Conservation (phyloP, 2,888 invertebrate genomes). For the Andrena minutula region DNA sequence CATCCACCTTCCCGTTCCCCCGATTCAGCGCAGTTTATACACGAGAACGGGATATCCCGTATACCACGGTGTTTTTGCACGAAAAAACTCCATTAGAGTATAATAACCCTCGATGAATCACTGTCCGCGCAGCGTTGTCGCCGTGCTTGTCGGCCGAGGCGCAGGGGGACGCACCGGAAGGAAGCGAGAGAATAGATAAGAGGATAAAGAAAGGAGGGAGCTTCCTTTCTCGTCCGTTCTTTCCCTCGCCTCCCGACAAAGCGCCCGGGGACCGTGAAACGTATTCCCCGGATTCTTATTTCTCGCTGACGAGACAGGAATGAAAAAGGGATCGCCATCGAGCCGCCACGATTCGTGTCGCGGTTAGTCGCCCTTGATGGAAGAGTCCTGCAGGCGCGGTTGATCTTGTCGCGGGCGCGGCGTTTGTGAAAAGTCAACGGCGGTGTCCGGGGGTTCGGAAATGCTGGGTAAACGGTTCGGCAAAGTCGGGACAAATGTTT, state of each 20-base stretch:
- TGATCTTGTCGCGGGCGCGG: not conserved
- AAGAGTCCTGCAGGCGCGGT: not conserved
- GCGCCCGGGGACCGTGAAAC: constrained; percentile 24
- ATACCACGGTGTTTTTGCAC: constrained; percentile 69
- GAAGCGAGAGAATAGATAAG: constrained; percentile 55
- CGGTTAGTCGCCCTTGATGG: too few species aligned
- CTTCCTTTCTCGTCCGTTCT: constrained; percentile 31
- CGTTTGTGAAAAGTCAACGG: constrained; percentile 5
- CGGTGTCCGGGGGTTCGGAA: constrained; percentile 9
- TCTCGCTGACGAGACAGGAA: not conserved
- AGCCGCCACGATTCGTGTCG: not conserved
- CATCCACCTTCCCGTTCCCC: not conserved
- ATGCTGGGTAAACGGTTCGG: constrained; percentile 41
- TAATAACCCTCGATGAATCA: constrained; percentile 80
- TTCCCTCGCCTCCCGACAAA: constrained; percentile 43
- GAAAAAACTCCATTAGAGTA: constrained; percentile 76
- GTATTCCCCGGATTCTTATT: constrained; percentile 22
- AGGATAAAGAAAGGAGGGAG: constrained; percentile 40
- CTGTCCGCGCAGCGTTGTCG: constrained; percentile 72
- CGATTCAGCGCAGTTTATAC: not conserved
- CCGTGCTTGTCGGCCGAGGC: constrained; percentile 58
- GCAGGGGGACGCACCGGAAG: constrained; percentile 63
- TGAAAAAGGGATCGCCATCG: not conserved
- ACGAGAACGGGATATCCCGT: not conserved
- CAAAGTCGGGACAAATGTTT: constrained; percentile 60